Evolutionary conservation across 2,797 vertebrate species (phyloP), one percentile per base, ranked within the genome.

Genomic region (Dendrocincla fuliginosa): DNA sequence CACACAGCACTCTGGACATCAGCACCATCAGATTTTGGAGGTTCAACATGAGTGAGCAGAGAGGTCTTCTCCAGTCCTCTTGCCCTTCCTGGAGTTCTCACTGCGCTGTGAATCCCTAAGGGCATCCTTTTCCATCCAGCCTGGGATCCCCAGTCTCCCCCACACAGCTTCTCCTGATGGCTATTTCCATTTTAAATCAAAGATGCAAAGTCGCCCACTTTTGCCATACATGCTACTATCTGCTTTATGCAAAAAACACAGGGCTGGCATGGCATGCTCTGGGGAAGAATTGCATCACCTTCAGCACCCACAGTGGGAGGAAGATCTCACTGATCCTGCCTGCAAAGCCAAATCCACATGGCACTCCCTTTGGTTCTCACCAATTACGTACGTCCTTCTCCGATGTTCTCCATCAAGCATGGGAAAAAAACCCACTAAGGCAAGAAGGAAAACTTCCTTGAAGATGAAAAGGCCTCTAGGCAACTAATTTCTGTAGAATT

Each of bases 401-500:
- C 35, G 25, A 70, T 23, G 19, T 32, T 49, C 64, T 55, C 60
- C 69, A 77, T 17, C 71, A 77, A 80, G 71, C 41, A 89, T 30
- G 74, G 61, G 24, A 52, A 84, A 95, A 84, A 77, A 37, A 1
- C 3, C 32, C 9, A 23, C 25, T 77, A 52, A 78, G 28, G 44
- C 47, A 84, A 71, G 61, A 49, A 80, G 56, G 67, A 80, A 80
- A 91, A 68, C 49, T 88, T 87, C 60, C 76, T n/a, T 74, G 71
- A 63, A 90, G 69, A 84, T 47, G 65, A 91, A 91, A 87, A 89
- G 61, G 78, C 79, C 82, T 78, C 30, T 50, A 89, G 85, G 82
- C 60, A 92, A 91, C 32, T 92, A 9, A 84, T 68, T 93, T 85
- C 91, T 88, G 49, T 49, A 71, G 57, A 81, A 93, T 81, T 91